phyloP scores from a whole-genome alignment of 2,797 vertebrate genomes.

The Nannoperca australis region DNA sequence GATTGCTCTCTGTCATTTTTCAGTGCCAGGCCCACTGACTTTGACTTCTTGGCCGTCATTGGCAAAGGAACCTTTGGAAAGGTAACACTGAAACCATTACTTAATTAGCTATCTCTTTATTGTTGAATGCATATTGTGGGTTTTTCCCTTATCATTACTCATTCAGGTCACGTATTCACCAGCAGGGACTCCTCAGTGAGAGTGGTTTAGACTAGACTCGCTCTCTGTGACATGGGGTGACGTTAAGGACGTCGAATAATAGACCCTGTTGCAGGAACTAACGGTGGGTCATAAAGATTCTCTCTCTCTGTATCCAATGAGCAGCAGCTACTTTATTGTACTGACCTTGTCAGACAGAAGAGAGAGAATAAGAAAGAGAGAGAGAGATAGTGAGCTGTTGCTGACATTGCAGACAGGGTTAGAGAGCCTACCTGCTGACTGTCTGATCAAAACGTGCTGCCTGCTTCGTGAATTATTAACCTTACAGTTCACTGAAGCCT shows the following conservation, averaged over 20 bases:
- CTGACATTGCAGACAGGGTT: conserved; percentile 43
- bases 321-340: background rate
- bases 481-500: conserved; percentile 39
- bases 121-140: background rate
- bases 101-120: conserved; percentile 20
- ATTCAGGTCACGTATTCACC: conserved; percentile 15
- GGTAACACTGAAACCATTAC: conserved; percentile 79
- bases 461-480: conserved; percentile 80
- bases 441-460: conserved; percentile 54
- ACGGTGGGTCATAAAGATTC: background rate
- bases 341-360: conserved; percentile 31
- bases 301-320: background rate
- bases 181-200: background rate
- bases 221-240: background rate
- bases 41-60: conserved; percentile 97
- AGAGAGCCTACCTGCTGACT: conserved; percentile 43
- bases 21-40: conserved; percentile 98
- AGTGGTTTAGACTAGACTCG: background rate
- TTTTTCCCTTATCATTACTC: conserved; percentile 5
- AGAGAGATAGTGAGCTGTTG: conserved; percentile 3
- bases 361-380: background rate
- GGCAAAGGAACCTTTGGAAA: conserved; percentile 99
- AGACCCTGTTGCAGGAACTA: background rate
- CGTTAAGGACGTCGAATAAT: background rate
- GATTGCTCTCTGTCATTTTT: conserved; percentile 42